Evolutionary conservation across 2,113 vertebrate species (phyloP).

Genomic region (Dromiciops gliroides): DNA sequence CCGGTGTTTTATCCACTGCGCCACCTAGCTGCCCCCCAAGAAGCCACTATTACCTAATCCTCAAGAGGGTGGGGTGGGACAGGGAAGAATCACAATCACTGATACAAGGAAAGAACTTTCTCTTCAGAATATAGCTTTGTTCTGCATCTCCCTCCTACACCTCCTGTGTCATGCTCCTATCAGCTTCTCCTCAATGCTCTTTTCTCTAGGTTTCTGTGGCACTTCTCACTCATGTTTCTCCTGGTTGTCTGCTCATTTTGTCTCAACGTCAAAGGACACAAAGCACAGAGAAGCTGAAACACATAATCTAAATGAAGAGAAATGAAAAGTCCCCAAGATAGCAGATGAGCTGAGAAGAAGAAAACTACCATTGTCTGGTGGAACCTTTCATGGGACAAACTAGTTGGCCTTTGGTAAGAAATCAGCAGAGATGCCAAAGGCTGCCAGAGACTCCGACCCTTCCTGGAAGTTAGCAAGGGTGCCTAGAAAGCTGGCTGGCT

Average conservation of each 20-base stretch:
- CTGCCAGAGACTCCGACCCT: neutral
- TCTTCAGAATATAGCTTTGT: neutral
- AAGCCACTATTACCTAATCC: neutral
- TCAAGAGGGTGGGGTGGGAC: neutral
- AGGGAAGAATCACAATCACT: neutral
- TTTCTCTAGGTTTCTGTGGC: neutral
- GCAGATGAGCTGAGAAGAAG: neutral
- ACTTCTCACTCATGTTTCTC: neutral
- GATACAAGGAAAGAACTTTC: neutral
- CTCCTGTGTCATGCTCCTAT: neutral
- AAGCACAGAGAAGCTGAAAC: neutral
- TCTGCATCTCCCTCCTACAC: neutral
- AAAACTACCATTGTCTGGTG: neutral
- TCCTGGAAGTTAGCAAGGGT: neutral
- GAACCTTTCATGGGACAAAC: neutral
- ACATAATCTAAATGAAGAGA: neutral
- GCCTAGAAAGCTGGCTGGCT: neutral
- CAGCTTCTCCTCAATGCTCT: neutral
- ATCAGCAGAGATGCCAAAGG: neutral
- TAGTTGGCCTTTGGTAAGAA: neutral
- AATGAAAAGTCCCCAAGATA: neutral
- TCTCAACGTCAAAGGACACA: neutral
- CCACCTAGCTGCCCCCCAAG: too few species aligned
- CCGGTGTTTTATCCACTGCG: too few species aligned
- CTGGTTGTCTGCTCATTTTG: neutral